Percentiles rank a stretch among this genome's conserved stretches.
These are phyloP conservation scores for Enteromius fasciolatus DNA, from an alignment of 2,797 vertebrate species.

Conservation along the genomic window DNA sequence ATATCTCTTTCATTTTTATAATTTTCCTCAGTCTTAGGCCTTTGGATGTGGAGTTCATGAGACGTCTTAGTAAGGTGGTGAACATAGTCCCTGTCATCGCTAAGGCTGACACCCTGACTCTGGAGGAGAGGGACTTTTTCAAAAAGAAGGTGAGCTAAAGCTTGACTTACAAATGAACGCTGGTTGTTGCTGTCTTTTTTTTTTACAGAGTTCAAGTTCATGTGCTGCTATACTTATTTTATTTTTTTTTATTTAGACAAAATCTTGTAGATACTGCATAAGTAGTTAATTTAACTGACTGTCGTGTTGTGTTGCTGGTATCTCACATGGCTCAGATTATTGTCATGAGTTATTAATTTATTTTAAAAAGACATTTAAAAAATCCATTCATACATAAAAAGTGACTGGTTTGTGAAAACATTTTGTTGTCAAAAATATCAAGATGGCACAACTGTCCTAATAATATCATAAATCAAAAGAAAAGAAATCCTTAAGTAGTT, in stretches of 20 bases:
- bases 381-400: not conserved
- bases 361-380: not conserved
- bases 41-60: slow-evolving; percentile 97
- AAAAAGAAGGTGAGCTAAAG: slow-evolving; percentile 86
- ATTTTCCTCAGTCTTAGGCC: slow-evolving; percentile 84
- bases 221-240: not conserved
- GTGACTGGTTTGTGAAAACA: not conserved
- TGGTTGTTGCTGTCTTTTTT: not conserved
- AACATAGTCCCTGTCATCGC: slow-evolving; percentile 98
- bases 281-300: not conserved
- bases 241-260: not conserved
- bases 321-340: not conserved
- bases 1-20: not conserved
- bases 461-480: not conserved
- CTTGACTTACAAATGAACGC: not conserved
- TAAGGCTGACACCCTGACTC: slow-evolving; percentile 94
- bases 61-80: slow-evolving; percentile 96
- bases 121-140: slow-evolving; percentile 96
- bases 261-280: not conserved
- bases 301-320: not conserved
- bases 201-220: not conserved
- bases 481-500: not conserved
- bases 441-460: not conserved
- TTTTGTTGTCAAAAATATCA: not conserved
- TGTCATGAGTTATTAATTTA: not conserved